phyloP scores from a whole-genome alignment of 2,888 invertebrate genomes.

The Lithophane ornitopus region DNA sequence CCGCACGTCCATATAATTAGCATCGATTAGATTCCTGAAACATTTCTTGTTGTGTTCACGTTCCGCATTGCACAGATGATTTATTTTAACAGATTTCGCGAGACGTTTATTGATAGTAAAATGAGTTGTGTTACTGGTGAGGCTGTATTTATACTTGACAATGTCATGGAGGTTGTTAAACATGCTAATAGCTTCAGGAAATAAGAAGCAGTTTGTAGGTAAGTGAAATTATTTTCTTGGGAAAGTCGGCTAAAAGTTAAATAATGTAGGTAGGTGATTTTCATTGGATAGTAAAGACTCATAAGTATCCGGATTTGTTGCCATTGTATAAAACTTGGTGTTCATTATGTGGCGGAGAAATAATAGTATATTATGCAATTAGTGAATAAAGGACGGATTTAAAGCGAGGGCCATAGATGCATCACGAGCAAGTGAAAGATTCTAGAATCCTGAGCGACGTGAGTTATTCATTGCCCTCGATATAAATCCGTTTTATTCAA shows the following conservation, averaged over 20 bases:
- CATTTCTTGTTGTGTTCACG: slow-evolving; percentile 35
- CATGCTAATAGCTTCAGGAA: background rate
- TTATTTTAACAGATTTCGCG: slow-evolving; percentile 54
- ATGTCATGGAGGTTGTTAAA: slow-evolving; percentile 16
- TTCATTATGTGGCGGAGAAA: background rate
- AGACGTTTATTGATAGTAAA: slow-evolving; percentile 68
- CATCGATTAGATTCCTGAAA: slow-evolving; percentile 46
- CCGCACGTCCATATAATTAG: slow-evolving; percentile 35
- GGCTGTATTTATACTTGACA: slow-evolving; percentile 1
- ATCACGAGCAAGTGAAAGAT: too few relatives aligned
- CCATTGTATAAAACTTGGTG: background rate
- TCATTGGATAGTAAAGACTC: background rate
- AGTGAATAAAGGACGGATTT: too few relatives aligned
- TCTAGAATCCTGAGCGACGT: too few relatives aligned
- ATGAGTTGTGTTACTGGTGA: slow-evolving; percentile 2
- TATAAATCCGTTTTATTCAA: too few relatives aligned
- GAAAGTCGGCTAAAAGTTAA: background rate
- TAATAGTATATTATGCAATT: too few relatives aligned
- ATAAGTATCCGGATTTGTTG: background rate
- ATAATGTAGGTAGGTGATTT: background rate
- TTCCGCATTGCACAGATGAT: slow-evolving; percentile 57
- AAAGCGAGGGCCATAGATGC: too few relatives aligned
- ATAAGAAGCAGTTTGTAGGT: background rate
- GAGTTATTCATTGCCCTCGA: too few relatives aligned
- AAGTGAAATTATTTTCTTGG: background rate